Evolutionary conservation across 2,797 vertebrate species (phyloP).

Genomic region (Sternarchorhynchus goeldii): DNA sequence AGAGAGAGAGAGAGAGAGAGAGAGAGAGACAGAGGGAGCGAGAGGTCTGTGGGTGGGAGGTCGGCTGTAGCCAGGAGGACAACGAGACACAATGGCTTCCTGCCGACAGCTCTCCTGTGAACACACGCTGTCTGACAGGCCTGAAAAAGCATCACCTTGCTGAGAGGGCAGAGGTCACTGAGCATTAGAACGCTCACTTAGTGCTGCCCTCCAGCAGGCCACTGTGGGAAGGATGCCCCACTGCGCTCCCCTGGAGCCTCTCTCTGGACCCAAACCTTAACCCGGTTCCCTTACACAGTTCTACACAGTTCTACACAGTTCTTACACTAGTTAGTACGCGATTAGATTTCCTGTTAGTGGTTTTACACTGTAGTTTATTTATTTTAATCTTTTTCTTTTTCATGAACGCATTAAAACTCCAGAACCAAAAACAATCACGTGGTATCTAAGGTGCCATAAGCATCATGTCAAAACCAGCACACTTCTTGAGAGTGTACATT

Average conservation of each 20-base stretch:
- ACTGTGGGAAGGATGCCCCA: neutral
- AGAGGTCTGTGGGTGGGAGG: slow-evolving; percentile 39
- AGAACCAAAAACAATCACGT: neutral
- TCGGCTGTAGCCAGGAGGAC: slow-evolving; percentile 42
- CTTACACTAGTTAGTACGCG: neutral
- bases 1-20: neutral
- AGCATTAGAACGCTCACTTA: slow-evolving; percentile 56
- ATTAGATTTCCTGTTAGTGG: neutral
- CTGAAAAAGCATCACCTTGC: slow-evolving; percentile 56
- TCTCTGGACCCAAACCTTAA: neutral
- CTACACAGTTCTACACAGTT: too few species aligned
- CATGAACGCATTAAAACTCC: neutral
- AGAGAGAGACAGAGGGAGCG: neutral
- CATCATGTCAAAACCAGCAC: neutral
- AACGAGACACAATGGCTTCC: slow-evolving; percentile 41
- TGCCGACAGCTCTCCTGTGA: slow-evolving; percentile 51
- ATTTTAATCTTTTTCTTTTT: neutral
- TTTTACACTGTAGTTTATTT: neutral
- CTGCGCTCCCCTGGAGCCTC: neutral
- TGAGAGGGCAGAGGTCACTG: slow-evolving; percentile 59
- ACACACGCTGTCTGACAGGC: slow-evolving; percentile 54
- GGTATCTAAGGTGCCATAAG: neutral
- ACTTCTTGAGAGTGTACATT: too few species aligned
- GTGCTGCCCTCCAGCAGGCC: slow-evolving; percentile 4
- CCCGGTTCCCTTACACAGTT: neutral